Percentiles rank a stretch among this genome's conserved stretches.
phyloP scores from a whole-genome alignment of 2,113 vertebrate genomes.

The Sitta europaea region DNA sequence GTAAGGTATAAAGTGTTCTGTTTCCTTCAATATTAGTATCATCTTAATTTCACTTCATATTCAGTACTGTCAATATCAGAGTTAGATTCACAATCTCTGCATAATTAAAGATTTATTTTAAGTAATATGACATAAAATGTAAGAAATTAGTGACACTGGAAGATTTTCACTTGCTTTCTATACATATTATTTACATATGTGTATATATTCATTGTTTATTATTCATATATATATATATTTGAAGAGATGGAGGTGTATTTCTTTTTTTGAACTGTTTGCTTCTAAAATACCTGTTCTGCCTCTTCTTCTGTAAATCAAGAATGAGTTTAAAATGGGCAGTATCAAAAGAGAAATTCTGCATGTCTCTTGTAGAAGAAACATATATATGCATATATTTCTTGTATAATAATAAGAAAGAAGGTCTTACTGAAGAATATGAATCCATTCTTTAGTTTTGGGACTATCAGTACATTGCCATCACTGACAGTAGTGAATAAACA shows the following conservation, averaged over 20 bases:
- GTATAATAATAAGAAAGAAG: neutral
- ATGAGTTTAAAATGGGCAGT: neutral
- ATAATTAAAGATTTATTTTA: neutral
- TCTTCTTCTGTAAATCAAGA: neutral
- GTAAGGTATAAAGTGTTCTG: neutral
- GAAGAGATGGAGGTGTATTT: neutral
- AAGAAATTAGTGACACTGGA: neutral
- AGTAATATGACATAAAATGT: neutral
- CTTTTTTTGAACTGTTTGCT: neutral
- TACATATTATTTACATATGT: neutral
- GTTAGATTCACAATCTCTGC: neutral
- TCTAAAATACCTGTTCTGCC: neutral
- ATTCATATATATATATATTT: neutral
- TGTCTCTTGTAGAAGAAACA: too few relatives aligned
- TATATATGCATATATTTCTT: too few relatives aligned
- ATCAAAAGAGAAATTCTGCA: neutral
- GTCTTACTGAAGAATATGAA: neutral
- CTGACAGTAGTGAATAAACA: neutral
- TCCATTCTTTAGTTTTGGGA: neutral
- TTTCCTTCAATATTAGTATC: neutral
- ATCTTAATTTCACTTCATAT: neutral
- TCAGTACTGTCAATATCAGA: neutral
- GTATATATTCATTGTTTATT: neutral
- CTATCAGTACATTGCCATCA: neutral
- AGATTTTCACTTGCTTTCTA: neutral